phyloP scores from a whole-genome alignment of 2,113 vertebrate genomes.

The Strigops habroptila region DNA sequence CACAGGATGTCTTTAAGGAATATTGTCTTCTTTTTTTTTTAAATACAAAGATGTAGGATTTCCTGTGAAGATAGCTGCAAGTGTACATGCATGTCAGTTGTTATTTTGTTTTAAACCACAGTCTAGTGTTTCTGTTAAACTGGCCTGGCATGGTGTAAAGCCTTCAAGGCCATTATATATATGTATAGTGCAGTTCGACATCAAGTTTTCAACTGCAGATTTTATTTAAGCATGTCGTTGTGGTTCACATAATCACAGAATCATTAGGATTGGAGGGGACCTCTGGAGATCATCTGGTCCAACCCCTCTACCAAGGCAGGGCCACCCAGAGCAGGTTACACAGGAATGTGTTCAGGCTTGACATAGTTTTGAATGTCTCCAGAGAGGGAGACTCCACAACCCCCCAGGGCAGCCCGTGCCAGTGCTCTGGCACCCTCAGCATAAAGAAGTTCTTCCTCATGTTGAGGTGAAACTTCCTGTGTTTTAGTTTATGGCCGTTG shows the following conservation, averaged over 20 bases:
- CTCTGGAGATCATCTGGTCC: not conserved
- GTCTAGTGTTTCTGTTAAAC: not conserved
- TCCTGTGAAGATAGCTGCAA: not conserved
- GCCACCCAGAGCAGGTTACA: not conserved
- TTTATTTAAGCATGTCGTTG: not conserved
- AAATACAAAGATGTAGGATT: not conserved
- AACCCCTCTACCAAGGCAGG: not conserved
- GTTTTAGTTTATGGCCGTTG: not conserved
- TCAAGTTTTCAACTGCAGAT: not conserved
- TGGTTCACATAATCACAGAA: not conserved
- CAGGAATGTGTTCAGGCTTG: not conserved
- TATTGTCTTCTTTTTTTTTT: not conserved
- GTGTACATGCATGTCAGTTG: not conserved
- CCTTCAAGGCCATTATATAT: not conserved
- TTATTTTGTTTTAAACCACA: not conserved
- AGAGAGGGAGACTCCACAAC: not conserved
- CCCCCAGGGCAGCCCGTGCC: not conserved
- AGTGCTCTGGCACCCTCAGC: not conserved
- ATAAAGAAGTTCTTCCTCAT: not conserved
- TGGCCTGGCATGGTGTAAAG: not conserved
- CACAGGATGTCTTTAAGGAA: not conserved
- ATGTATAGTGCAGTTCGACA: not conserved
- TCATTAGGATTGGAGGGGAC: not conserved
- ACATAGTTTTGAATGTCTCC: not conserved
- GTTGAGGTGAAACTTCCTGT: not conserved